phyloP scores from a whole-genome alignment of 2,113 vertebrate genomes.

The Tupaia chinensis region DNA sequence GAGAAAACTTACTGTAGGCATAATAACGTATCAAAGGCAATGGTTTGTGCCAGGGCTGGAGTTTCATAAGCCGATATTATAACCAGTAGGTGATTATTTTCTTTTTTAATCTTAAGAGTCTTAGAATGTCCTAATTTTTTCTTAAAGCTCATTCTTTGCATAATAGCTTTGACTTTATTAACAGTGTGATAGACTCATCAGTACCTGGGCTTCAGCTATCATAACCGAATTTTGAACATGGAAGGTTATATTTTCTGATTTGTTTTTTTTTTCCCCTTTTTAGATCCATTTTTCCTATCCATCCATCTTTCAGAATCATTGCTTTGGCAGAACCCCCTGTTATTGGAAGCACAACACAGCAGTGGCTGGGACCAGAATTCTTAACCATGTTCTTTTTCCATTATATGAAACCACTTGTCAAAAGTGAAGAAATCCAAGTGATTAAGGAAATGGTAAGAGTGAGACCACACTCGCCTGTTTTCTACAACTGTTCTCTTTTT shows the following conservation, averaged over 20 bases:
- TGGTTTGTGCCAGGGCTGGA: neutral
- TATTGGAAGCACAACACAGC: constrained; percentile 91
- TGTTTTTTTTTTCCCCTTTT: constrained; percentile 10
- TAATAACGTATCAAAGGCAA: neutral
- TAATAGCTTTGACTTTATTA: neutral
- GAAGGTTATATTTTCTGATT: neutral
- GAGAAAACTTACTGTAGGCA: neutral
- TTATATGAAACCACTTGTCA: constrained; percentile 90
- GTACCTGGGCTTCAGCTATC: neutral
- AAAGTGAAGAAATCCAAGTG: constrained; percentile 92
- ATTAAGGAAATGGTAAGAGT: constrained; percentile 93
- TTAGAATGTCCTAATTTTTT: neutral
- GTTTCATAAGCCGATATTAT: neutral
- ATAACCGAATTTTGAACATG: constrained; percentile 3
- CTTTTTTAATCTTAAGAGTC: constrained; percentile 36
- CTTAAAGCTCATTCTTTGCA: constrained; percentile 8
- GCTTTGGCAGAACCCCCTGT: constrained; percentile 96
- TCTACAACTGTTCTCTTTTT: neutral
- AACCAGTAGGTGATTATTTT: neutral
- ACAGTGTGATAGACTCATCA: neutral
- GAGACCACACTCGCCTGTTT: neutral
- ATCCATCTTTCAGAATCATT: constrained; percentile 95
- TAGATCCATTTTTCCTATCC: constrained; percentile 94
- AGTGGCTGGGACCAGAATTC: constrained; percentile 96
- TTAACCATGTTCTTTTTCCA: constrained; percentile 98